Base-by-base conservation (phyloP, 1,140 invertebrate genomes). In the Cryptotermes secundus region DNA sequence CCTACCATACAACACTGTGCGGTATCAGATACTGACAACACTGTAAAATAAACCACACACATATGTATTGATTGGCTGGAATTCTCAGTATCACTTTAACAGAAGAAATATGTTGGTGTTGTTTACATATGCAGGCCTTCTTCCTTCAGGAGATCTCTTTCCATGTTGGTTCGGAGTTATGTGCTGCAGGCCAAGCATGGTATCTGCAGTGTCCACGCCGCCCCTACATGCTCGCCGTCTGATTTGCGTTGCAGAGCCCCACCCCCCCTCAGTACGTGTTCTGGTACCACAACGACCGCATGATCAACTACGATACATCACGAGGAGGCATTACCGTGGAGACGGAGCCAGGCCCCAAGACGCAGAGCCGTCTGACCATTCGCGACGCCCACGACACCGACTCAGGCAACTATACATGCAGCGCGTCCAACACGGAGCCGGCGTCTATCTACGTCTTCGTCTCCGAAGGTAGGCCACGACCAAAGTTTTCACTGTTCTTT, bases 341-440 rank as follows among this genome's bases (percentile, higher is more conserved):
- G 90, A 97, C 96, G 35, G 95, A 96, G 89, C 95, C 95, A 80
- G 96, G 96, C 53, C 93, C 95, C 85, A 92, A 94, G 84, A 97
- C 96, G 19, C 95, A 96, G 89, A 96, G 95, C 86, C 93, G 95
- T 79, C 93, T 96, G 65, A 96, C 95, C 53, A 96, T 98, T 86
- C 92, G 93, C 34, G 95, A 96, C 85, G 96, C 96, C 36, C 94
- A 95, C 86, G 94, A 96, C 86, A 93, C 94, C 53, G 96, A 98
- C 90, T 96, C 96, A 49, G 96, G 96, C 86, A 97, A 97, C 91
- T 97, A 97, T 88, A 97, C 96, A 79, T 97, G 96, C 92, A 95
- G 94, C 87, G 95, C 96, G 36, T 96, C 95, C 86, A 97, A 97
- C 89, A 97, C 96, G 84, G 96, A 97, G 88, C 94, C 96, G 79